phyloP scores from a whole-genome alignment of 1,140 invertebrate genomes.

The Anagrus nilaparvatae region DNA sequence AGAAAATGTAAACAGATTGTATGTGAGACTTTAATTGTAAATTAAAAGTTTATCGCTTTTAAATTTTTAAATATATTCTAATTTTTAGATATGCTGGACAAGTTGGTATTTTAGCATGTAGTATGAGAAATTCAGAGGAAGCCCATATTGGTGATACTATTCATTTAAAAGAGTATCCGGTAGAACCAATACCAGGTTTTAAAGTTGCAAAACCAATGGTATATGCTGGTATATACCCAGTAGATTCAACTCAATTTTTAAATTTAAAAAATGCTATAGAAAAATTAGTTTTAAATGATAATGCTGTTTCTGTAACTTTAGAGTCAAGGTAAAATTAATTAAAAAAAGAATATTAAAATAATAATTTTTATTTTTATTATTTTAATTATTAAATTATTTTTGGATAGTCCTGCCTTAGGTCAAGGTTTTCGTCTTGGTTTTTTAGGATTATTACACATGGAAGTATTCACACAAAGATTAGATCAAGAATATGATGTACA shows the following conservation, averaged over 20 bases:
- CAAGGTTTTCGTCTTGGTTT: conserved; percentile 92
- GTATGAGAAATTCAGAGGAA: conserved; percentile 69
- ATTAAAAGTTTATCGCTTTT: not conserved
- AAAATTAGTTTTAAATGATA: conserved; percentile 88
- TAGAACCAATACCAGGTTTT: conserved; percentile 58
- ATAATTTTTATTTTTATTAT: not conserved
- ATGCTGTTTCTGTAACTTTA: conserved; percentile 66
- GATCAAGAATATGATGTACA: conserved; percentile 88
- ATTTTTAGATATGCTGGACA: conserved; percentile 59
- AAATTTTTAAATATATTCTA: conserved; percentile 2
- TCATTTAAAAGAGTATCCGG: conserved; percentile 42
- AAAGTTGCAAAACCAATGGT: conserved; percentile 76
- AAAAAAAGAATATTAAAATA: conserved; percentile 2
- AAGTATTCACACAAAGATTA: conserved; percentile 88
- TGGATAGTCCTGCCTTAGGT: conserved; percentile 81
- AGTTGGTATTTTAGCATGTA: conserved; percentile 72
- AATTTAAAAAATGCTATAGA: conserved; percentile 72
- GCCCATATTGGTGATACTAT: conserved; percentile 80
- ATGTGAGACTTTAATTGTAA: not conserved
- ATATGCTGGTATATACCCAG: conserved; percentile 88
- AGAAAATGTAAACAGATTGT: conserved; percentile 56
- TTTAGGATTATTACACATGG: conserved; percentile 88
- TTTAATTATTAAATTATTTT: conserved; percentile 16
- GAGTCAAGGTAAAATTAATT: conserved; percentile 73
- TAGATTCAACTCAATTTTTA: conserved; percentile 75